Base-by-base conservation (phyloP, 2,113 vertebrate species). In the Otolemur garnettii region DNA sequence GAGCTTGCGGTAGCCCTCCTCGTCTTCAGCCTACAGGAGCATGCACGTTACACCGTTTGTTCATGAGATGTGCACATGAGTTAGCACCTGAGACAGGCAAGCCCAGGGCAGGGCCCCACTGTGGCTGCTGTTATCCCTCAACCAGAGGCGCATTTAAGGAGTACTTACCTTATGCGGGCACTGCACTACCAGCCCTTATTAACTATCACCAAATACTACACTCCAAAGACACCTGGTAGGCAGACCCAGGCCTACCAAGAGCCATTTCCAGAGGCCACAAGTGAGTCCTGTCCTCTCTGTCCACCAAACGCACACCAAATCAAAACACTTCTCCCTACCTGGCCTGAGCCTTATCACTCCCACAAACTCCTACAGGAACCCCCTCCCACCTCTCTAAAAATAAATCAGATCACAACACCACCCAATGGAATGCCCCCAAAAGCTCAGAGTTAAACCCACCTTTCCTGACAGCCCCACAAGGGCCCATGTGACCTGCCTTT, bases 1-100 rank as follows among this genome's bases (percentile, higher is more conserved):
- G 72, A 99, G 99, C 97, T 99, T 99, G 72, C 99, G 99, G 97
- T 99, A 99, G 0, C 99, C 99, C 91, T 99, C 99, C 97, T 99
- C 99, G 93, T 99, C 99, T 93, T 99, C 99, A 0, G 99, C 99
- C 99, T 99, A 78, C 0, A 3, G 35, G n/a, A 75, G 33, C 0
- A 0, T 12, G 33, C 0, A 0, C 17, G n/a, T 59, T 38, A 90
- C 0, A 2, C 42, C 1, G 0, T 2, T 74, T 38, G 77, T n/a
- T 42, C 12, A 1, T 0, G 1, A 59, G 87, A 69, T 21, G 13
- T 4, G 3, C 28, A 15, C 0, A 0, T 26, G 55, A 10, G 11
- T 19, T 1, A 33, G 45, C 28, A 15, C 2, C 75, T 60, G 13
- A 10, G 22, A 33, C 33, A 19, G n/a, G 57, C 11, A n/a, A 12